A percentile compares a stretch with the other conserved stretches of the same genome.
phyloP scores from a whole-genome alignment of 2,797 vertebrate genomes.

The Okamejei kenojei region DNA sequence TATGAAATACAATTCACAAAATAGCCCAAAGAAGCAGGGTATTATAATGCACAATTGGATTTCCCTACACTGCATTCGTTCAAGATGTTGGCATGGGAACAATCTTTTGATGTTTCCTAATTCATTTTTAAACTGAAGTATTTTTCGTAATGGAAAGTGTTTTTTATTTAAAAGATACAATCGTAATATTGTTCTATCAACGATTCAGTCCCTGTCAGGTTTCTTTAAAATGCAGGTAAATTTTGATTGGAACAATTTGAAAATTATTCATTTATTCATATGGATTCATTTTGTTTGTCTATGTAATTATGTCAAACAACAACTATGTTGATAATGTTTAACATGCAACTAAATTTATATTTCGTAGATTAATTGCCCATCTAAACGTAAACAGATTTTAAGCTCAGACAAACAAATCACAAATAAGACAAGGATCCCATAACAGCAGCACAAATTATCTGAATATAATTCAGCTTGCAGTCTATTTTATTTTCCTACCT shows the following conservation, averaged over 20 bases:
- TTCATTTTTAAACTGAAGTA: not conserved
- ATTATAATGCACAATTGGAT: not conserved
- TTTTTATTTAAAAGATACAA: not conserved
- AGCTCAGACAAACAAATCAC: not conserved
- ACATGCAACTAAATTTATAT: conserved; percentile 7
- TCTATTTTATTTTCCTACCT: not conserved
- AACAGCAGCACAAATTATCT: not conserved
- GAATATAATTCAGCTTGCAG: conserved; percentile 4
- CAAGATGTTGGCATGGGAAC: conserved; percentile 17
- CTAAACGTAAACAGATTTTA: not conserved
- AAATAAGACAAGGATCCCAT: conserved; percentile 21
- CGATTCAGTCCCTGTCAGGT: not conserved
- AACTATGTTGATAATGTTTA: conserved; percentile 16
- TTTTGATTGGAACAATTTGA: not conserved
- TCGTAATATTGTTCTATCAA: not conserved
- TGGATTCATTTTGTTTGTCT: conserved; percentile 11
- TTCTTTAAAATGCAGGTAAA: not conserved
- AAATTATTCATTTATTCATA: not conserved
- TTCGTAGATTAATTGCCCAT: not conserved
- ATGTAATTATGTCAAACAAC: conserved; percentile 4
- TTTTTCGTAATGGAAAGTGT: not conserved
- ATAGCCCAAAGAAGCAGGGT: not conserved
- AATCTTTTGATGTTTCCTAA: not conserved
- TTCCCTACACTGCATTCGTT: not conserved
- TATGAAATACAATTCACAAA: not conserved